Conservation (phyloP, 2,797 vertebrate species). For the Phalanger gymnotis region DNA sequence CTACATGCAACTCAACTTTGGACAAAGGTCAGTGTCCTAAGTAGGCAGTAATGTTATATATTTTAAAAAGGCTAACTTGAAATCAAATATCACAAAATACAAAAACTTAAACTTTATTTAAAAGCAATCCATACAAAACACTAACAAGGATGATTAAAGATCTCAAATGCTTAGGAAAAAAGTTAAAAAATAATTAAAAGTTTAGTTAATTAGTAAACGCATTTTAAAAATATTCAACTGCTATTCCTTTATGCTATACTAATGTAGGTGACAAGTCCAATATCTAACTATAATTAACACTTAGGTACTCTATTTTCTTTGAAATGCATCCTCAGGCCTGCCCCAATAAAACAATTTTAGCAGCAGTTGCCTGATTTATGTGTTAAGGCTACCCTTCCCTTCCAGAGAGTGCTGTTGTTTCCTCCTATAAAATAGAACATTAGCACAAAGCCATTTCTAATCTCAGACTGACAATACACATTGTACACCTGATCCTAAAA, state of each 20-base stretch:
- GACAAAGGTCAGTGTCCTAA: neutral
- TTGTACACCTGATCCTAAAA: constrained; percentile 50
- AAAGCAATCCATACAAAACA: constrained; percentile 32
- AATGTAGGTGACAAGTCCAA: neutral
- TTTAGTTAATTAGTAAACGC: neutral
- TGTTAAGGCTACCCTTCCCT: constrained; percentile 50
- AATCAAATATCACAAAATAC: constrained; percentile 12
- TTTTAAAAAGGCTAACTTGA: constrained; percentile 15
- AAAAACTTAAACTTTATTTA: constrained; percentile 50
- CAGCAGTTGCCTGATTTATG: constrained; percentile 49
- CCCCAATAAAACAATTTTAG: constrained; percentile 7
- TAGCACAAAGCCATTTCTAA: constrained; percentile 65
- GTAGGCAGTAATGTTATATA: neutral
- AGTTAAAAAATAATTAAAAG: neutral
- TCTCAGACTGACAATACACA: constrained; percentile 36
- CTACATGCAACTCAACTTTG: neutral
- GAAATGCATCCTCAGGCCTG: constrained; percentile 44
- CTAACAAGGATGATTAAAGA: constrained; percentile 44
- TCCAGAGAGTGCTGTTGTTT: constrained; percentile 50
- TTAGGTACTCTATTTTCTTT: constrained; percentile 39
- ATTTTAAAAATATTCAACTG: constrained; percentile 36
- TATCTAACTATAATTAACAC: constrained; percentile 22
- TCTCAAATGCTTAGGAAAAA: constrained; percentile 36
- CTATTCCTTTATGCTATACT: constrained; percentile 27
- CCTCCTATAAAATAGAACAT: constrained; percentile 39